Conservation (phyloP, 2,888 invertebrate genomes). For the Apodemia hepburni region DNA sequence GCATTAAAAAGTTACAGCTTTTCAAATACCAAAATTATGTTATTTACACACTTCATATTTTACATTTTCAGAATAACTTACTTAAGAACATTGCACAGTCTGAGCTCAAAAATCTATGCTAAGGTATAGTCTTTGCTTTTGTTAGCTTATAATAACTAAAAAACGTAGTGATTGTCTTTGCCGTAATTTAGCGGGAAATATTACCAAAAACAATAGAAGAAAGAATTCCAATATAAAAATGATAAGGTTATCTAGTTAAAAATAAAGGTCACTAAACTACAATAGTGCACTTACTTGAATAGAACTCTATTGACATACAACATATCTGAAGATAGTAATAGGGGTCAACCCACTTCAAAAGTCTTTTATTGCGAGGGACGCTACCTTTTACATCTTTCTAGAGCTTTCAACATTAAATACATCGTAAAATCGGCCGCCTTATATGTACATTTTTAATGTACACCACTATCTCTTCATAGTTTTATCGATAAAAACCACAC, state of each 20-base stretch:
- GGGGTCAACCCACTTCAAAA: constrained; percentile 5
- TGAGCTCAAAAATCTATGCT: no score
- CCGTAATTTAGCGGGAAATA: no score
- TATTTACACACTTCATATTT: no score
- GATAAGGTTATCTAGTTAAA: neutral
- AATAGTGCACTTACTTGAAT: constrained; percentile 5
- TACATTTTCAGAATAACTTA: no score
- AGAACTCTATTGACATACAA: constrained; percentile 10
- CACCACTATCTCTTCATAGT: neutral
- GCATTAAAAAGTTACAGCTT: no score
- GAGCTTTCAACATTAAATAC: constrained; percentile 8
- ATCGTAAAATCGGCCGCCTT: constrained; percentile 5
- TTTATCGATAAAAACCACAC: neutral
- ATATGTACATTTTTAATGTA: neutral
- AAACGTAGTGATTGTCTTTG: no score
- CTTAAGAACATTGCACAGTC: no score
- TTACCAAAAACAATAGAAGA: no score
- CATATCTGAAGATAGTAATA: constrained; percentile 9
- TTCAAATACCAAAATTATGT: no score
- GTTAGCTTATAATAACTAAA: no score
- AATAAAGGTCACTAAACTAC: neutral
- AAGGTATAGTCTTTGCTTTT: no score
- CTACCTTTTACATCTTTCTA: constrained; percentile 1
- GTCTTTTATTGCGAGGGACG: constrained; percentile 2
- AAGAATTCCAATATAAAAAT: neutral